These are phyloP conservation scores for Patiria pectinifera DNA, from an alignment of 53 echinoderm and acorn worm species.

Conservation along the genomic window DNA sequence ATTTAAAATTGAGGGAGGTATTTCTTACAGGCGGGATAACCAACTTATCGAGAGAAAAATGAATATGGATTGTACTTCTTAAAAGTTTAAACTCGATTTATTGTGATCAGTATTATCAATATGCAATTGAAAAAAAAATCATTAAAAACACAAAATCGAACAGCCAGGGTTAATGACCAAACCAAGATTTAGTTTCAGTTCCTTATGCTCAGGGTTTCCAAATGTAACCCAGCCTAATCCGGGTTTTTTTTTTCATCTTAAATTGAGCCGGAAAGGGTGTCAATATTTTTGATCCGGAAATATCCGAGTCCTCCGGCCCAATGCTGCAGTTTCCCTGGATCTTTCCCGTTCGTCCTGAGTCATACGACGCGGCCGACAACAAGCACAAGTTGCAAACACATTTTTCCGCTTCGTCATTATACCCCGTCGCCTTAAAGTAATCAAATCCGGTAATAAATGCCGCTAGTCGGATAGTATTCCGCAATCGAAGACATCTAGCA, in stretches of 20 bases:
- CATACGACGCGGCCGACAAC: background rate
- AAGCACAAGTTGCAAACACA: background rate
- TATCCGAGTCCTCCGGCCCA: background rate
- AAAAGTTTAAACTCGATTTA: too few relatives aligned
- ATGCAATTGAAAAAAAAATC: too few relatives aligned
- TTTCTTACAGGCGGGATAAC: too few relatives aligned
- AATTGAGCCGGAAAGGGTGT: background rate
- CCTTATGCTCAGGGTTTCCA: background rate
- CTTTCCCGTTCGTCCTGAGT: background rate
- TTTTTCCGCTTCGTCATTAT: background rate
- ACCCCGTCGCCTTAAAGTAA: conserved; percentile 37
- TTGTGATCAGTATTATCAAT: too few relatives aligned
- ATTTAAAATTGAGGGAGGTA: too few relatives aligned
- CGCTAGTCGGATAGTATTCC: conserved; percentile 30
- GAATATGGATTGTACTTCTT: too few relatives aligned
- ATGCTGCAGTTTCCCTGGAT: background rate
- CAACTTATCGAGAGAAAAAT: too few relatives aligned
- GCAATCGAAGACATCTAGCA: conserved; percentile 18
- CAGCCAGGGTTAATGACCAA: too few relatives aligned
- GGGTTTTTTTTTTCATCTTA: background rate
- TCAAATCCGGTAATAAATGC: conserved; percentile 49
- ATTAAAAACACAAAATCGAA: too few relatives aligned
- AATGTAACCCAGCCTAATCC: background rate
- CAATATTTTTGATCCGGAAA: background rate
- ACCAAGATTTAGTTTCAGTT: too few relatives aligned